Evolutionary conservation across 2,888 invertebrate genomes (phyloP), one percentile per base, ranked within the genome.

Genomic region (Trichogramma evanescens): DNA sequence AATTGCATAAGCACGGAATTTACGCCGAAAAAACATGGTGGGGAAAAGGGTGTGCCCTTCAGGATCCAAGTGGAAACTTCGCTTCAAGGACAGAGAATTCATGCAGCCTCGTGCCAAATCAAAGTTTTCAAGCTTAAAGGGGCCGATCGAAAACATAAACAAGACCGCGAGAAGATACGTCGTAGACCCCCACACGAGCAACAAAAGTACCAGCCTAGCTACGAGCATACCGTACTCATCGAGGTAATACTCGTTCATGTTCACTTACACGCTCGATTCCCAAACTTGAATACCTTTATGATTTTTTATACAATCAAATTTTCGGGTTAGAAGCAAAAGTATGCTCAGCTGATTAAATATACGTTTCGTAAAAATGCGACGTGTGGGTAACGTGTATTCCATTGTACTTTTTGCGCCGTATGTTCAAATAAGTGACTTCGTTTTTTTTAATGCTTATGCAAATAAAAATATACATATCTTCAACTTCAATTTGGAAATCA

Each of bases 1-100:
- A 94, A 97, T 80, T 96, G 95, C 78, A 97, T 97, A 71, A 95
- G 95, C 64, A 97, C 97, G 0, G 97, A 97, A 80, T 97, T 97
- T 77, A 97, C 97, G 0, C 93, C 95, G 0, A 96, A 95, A 78
- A 96, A 96, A 74, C 96, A 97, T 78, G 97, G 97, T 53, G 97
- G 97, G 1, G 97, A 97, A 79, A 97, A 97, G 74, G 97, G 97
- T 0, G 96, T 97, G 0, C 96, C 96, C 0, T 97, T 97, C 81
- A 86, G 96, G 53, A 89, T 96, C 66, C 95, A 95, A 80, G 90
- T 97, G 67, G 96, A 96, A 80, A 95, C 95, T 0, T 89, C 85
- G 71, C 80, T 89, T 41, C 85, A 86, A 3, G 83, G 84, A 13
- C 78, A 72, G 65, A 83, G 92, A n/a, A 80, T 96, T 0, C 94